Percentiles rank a stretch among this genome's conserved stretches.
Conservation (phyloP, 2,797 vertebrate genomes). For the Moxostoma hubbsi region DNA sequence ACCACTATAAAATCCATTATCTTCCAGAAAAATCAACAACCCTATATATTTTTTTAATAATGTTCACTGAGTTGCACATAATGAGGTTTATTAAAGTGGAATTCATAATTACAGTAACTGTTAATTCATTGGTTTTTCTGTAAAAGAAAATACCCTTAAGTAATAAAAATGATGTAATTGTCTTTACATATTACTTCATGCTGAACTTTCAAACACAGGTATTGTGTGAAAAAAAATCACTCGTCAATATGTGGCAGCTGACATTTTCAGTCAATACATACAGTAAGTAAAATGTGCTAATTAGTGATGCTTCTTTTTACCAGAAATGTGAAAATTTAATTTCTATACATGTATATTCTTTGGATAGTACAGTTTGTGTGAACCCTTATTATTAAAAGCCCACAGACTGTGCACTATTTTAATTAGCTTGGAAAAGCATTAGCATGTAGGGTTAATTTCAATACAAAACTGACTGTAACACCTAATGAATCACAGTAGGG, state of each 20-base stretch:
- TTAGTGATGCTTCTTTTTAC: neutral
- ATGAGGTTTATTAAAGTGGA: neutral
- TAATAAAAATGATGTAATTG: neutral
- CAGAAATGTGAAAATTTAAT: neutral
- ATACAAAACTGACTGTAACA: neutral
- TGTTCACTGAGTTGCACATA: neutral
- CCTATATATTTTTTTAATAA: constrained; percentile 25
- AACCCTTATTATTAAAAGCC: neutral
- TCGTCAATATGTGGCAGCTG: neutral
- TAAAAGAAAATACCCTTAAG: neutral
- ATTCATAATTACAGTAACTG: constrained; percentile 1
- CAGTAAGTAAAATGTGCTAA: neutral
- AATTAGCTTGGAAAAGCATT: neutral
- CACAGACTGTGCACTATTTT: neutral
- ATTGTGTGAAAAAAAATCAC: neutral
- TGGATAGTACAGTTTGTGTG: neutral
- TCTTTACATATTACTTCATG: neutral
- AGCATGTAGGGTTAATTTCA: neutral
- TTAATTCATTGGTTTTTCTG: neutral
- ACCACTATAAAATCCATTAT: constrained; percentile 36
- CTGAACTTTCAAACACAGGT: neutral
- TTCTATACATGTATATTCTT: neutral
- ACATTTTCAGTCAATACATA: neutral
- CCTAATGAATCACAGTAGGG: neutral
- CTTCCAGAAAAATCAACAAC: constrained; percentile 24